Evolutionary conservation across 1,140 invertebrate species (phyloP).

Genomic region (Lordiphosa mommai): DNA sequence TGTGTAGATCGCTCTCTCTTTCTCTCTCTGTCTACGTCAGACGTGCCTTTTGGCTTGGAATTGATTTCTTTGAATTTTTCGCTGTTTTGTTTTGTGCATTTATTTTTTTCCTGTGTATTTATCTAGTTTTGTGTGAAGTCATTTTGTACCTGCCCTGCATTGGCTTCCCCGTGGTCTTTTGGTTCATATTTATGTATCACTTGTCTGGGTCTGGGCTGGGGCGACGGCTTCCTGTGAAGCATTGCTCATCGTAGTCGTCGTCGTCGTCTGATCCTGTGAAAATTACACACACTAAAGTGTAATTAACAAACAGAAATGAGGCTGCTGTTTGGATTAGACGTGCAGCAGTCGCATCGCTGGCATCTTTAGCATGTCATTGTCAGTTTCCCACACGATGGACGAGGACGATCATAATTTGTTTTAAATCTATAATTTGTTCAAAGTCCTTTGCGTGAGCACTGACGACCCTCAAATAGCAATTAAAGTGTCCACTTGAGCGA

Average conservation of each 20-base stretch:
- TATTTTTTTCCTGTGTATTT: not conserved
- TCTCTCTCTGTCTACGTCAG: slow-evolving; percentile 14
- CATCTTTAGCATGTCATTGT: slow-evolving; percentile 52
- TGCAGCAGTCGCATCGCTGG: slow-evolving; percentile 34
- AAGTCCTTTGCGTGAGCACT: slow-evolving; percentile 22
- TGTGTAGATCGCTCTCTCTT: slow-evolving; percentile 1
- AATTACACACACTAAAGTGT: slow-evolving; percentile 69
- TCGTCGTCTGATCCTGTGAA: slow-evolving; percentile 58
- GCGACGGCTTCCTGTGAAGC: slow-evolving; percentile 6
- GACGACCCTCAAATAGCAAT: slow-evolving; percentile 57
- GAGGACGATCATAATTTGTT: slow-evolving; percentile 39
- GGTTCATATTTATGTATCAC: slow-evolving; percentile 30
- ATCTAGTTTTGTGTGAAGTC: slow-evolving; percentile 69
- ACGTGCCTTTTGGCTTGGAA: slow-evolving; percentile 71
- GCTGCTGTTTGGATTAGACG: slow-evolving; percentile 63
- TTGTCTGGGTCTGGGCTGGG: not conserved
- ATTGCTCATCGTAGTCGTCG: slow-evolving; percentile 2
- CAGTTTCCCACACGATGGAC: slow-evolving; percentile 38
- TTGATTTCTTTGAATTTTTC: slow-evolving; percentile 73
- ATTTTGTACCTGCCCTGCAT: slow-evolving; percentile 58
- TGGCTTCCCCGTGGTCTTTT: slow-evolving; percentile 18
- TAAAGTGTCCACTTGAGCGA: slow-evolving; percentile 44
- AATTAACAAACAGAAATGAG: slow-evolving; percentile 76
- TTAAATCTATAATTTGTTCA: slow-evolving; percentile 32
- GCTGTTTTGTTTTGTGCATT: slow-evolving; percentile 56